Conservation (phyloP, 2,113 vertebrate genomes). For the Psettodes erumei region DNA sequence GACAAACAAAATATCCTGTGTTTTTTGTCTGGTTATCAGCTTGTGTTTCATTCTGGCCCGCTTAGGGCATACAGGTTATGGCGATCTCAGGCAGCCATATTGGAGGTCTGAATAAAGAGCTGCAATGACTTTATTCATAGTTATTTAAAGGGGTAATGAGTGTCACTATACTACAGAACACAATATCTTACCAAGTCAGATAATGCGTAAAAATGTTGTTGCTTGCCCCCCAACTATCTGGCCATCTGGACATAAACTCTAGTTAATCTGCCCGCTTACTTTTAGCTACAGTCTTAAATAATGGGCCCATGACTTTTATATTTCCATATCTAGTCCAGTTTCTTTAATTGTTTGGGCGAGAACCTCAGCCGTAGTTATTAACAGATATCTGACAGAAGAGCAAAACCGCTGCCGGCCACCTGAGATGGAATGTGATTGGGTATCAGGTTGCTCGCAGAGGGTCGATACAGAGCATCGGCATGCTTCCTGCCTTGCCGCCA, state of each 20-base stretch:
- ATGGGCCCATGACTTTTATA: neutral
- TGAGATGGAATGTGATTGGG: slow-evolving; percentile 40
- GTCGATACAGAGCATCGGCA: slow-evolving; percentile 40
- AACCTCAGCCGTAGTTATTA: neutral
- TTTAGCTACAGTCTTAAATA: neutral
- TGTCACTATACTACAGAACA: neutral
- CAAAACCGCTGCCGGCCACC: slow-evolving; percentile 4
- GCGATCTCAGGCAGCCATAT: neutral
- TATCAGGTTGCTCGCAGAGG: slow-evolving; percentile 44
- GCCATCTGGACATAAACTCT: neutral
- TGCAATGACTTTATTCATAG: neutral
- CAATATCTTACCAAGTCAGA: neutral
- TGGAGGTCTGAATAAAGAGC: neutral
- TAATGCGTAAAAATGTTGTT: neutral
- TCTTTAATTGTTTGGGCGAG: neutral
- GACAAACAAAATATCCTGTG: neutral
- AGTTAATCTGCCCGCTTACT: neutral
- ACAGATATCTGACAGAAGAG: neutral
- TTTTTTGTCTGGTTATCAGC: neutral
- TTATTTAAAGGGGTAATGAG: neutral
- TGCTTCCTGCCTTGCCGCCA: slow-evolving; percentile 48
- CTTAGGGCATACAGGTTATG: neutral
- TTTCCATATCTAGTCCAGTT: neutral
- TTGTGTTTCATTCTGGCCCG: neutral
- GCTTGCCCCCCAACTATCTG: neutral